Base-by-base conservation (phyloP, 2,113 vertebrate species). In the Lucifuga dentata region DNA sequence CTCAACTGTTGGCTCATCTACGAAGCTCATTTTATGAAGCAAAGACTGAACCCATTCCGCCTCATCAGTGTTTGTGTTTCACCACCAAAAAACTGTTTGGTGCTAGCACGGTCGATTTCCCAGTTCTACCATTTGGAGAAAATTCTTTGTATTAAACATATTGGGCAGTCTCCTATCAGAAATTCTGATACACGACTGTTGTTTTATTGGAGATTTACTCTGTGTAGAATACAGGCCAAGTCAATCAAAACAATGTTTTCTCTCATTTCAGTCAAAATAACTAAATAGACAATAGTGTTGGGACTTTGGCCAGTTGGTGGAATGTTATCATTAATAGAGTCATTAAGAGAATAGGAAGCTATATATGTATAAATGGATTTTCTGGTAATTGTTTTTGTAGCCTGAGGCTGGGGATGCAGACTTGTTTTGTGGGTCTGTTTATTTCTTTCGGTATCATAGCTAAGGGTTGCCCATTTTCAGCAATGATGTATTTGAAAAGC, bases 361-460 rank as follows among this genome's bases (percentile, higher is more conserved):
- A 58, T 68, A 72, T 89, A 80, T 88, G 83, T 88, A 88, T 73
- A 89, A 90, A 92, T 91, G 78, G 88, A 92, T 91, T 91, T 91
- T 86, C 83, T 78, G 60, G 83, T 93, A 91, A 92, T 92, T 91
- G 90, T 88, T 89, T 92, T 91, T 90, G 76, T 85, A 72, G 83
- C 91, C 86, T 8, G 48, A 77, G 89, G 92, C 89, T 67, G 33
- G 7, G 48, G 73, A 80, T 78, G 58, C 13, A 23, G 74, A 84
- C 80, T 88, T 76, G 68, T 85, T 86, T 80, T 77, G 68, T 80
- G 58, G 60, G 68, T 50, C 75, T 86, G 81, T 86, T 81, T 79
- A 80, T 88, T 89, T 82, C 68, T 73, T 49, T 78, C 59, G 66
- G 83, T 81, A 79, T 89, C 76, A 81, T 77, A 75, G 83, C 64